Percentiles rank a stretch among this genome's conserved stretches.
These are phyloP conservation scores for Platygyra sinensis DNA, from an alignment of 64 coral and sea anemone genomes.

Conservation along the genomic window DNA sequence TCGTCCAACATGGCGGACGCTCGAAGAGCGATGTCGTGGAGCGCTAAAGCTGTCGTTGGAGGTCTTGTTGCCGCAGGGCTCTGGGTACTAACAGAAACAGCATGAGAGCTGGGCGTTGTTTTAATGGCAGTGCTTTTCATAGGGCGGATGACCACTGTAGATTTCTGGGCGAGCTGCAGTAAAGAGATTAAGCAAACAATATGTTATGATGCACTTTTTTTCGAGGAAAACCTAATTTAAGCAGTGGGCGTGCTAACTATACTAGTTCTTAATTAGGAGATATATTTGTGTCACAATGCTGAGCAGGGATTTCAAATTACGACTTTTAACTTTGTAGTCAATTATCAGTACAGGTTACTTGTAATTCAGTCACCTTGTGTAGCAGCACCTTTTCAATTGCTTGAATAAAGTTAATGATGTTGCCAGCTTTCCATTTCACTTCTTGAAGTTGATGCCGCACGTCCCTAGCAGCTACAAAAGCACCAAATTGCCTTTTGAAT, in stretches of 20 bases:
- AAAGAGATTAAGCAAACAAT: background rate
- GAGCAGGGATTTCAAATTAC: no score
- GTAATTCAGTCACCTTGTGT: background rate
- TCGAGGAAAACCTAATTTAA: no score
- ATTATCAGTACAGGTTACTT: no score
- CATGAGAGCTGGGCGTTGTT: background rate
- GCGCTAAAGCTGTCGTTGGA: background rate
- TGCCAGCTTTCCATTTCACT: background rate
- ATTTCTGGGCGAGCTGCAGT: background rate
- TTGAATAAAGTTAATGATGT: background rate
- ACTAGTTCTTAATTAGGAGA: no score
- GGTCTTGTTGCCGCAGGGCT: background rate
- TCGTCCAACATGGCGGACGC: conserved; percentile 2
- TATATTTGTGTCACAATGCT: no score
- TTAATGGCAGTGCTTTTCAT: background rate
- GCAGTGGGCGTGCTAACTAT: no score
- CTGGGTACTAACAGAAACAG: background rate
- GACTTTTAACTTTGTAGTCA: no score
- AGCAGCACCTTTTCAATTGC: background rate
- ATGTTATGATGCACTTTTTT: no score
- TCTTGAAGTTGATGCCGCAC: conserved; percentile 2
- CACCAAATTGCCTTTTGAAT: background rate
- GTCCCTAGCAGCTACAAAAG: background rate
- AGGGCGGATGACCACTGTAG: background rate
- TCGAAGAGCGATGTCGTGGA: background rate